Percentiles rank a stretch among this genome's conserved stretches.
These are phyloP conservation scores for Zaprionus kolodkinae DNA, from an alignment of 1,140 invertebrate species.

Conservation along the genomic window DNA sequence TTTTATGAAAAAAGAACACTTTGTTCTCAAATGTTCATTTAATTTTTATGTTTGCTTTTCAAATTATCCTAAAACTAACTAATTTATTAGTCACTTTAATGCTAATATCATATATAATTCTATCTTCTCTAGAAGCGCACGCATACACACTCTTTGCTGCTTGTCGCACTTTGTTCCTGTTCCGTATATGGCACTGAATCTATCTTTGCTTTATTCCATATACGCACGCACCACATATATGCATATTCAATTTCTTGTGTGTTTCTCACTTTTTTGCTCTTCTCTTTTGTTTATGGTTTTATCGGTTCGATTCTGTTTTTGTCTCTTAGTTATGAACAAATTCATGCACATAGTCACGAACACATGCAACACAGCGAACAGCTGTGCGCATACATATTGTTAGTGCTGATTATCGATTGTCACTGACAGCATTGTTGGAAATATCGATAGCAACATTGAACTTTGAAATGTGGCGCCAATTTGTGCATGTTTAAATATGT, in stretches of 20 bases:
- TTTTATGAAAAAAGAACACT: neutral
- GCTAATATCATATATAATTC: neutral
- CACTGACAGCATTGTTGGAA: constrained; percentile 10
- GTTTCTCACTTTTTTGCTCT: neutral
- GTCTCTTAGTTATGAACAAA: constrained; percentile 62
- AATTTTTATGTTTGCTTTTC: neutral
- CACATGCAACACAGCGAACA: constrained; percentile 53
- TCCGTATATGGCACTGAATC: constrained; percentile 24
- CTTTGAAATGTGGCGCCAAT: neutral
- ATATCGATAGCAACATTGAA: neutral
- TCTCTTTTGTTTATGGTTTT: neutral
- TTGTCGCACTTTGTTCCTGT: constrained; percentile 35
- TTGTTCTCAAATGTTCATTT: neutral
- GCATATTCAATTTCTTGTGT: constrained; percentile 49
- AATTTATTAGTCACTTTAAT: neutral
- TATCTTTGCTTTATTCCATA: constrained; percentile 13
- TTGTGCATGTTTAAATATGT: too few species aligned
- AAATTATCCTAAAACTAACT: neutral
- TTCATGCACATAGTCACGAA: constrained; percentile 52
- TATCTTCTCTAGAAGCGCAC: constrained; percentile 24
- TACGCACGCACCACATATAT: constrained; percentile 10
- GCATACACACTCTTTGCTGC: constrained; percentile 21
- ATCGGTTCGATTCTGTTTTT: constrained; percentile 41
- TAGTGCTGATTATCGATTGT: constrained; percentile 16
- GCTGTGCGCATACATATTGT: constrained; percentile 40